Base-by-base conservation (phyloP, 64 coral and sea anemone species). In the Stichodactyla helianthus region DNA sequence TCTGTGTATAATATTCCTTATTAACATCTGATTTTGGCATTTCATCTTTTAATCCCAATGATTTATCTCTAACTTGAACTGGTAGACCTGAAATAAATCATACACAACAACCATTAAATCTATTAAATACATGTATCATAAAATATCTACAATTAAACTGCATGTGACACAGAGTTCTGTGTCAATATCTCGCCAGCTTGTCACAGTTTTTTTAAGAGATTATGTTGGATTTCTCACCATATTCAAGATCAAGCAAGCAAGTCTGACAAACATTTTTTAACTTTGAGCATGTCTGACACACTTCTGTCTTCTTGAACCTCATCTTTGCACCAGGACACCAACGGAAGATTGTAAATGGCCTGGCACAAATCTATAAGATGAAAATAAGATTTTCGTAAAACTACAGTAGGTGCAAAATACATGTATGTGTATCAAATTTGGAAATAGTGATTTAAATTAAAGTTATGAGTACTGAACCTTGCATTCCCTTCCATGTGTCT, bases 241-340 rank as follows among this genome's bases (percentile, higher is more conserved):
- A 99, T 23, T 99, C 97, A 53, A 99, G 82, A 83, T 99, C 97
- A 85, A 99, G 93, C 52, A 99, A 81, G 27, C 97, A 99, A 4
- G 97, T 99, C 82, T 99, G 97, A 56, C 97, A 99, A 77, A 99
- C 91, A 58, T 99, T 99, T 77, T 99, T 99, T 58, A 99, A 81
- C 77, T 99, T 99, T 54, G 97, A 92, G 86, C 97, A 99, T 23
- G 97, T 99, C 82, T 99, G 97, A 54, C 97, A 99, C 71, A 99
- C 88, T 93, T 99, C 97, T 87, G 97, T 99, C 84, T 99, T 99
- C 50, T 99, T 99, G 59, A 99, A 99, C 28, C 97, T 99, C 97
- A 99, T 99, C 79, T 93, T 87, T 50, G 97, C 93, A 58, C 97
- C 97, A 65, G 97, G 97, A 88, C 97, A 99, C 97, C 97, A 99